phyloP scores from a whole-genome alignment of 2,888 invertebrate species.

The Lamproptera curius region DNA sequence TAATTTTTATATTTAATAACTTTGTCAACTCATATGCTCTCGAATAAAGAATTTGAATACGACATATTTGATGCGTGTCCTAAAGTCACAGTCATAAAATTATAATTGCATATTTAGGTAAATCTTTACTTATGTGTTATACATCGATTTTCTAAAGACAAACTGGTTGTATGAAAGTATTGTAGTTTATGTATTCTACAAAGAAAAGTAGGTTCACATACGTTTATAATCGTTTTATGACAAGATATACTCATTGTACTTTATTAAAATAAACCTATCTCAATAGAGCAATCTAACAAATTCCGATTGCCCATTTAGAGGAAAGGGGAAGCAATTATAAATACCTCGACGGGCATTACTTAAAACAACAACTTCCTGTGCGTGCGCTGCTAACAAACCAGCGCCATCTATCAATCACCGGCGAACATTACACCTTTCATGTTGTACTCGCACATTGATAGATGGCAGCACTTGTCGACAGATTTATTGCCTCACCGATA shows the following conservation, averaged over 20 bases:
- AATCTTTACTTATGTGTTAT: no score
- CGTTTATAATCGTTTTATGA: no score
- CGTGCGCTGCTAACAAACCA: constrained; percentile 39
- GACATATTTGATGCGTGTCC: no score
- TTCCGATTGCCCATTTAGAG: constrained; percentile 8
- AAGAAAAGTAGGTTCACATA: no score
- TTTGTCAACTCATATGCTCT: not conserved
- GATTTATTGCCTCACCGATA: constrained; percentile 56
- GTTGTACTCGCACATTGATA: constrained; percentile 52
- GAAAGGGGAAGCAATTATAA: constrained; percentile 16
- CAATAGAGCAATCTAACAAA: not conserved
- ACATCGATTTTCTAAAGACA: no score
- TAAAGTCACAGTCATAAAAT: no score
- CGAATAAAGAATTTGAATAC: not conserved
- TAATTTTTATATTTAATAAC: no score
- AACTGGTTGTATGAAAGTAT: no score
- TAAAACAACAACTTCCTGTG: constrained; percentile 31
- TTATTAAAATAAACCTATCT: no score
- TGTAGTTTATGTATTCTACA: no score
- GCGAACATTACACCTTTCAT: constrained; percentile 60
- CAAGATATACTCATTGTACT: no score
- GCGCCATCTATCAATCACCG: constrained; percentile 70
- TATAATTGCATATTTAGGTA: no score
- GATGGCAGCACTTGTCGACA: constrained; percentile 65
- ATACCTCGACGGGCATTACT: constrained; percentile 20